Evolutionary conservation across 2,888 invertebrate species (phyloP), one percentile per base, ranked within the genome.

Genomic region (Syrphus vitripennis): DNA sequence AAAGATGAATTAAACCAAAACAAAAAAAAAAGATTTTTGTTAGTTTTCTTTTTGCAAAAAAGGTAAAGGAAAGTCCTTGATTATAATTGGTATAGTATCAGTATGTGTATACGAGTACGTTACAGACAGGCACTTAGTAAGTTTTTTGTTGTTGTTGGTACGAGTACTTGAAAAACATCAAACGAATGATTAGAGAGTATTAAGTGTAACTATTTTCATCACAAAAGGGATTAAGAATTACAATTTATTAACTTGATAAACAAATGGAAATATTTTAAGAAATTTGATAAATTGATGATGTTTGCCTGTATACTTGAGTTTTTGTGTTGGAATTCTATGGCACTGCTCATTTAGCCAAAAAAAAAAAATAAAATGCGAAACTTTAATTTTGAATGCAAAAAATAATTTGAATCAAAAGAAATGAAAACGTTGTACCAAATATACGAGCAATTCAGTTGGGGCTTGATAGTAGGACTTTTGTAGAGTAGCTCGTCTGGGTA

Each of bases 1-100:
- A 61, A 50, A 74, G 61, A 74, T 74, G 50, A 34, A 61, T 31
- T 3, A 50, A 48, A 48, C 50, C 31, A 67, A 31, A 16, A 21
- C 10, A 48, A 9, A 45, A 19, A 19, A 59, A 45, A 48, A 67
- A 21, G 65, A 48, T 48, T 67, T 67, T 48, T 21, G 14, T 4
- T 29, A n/a, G n/a, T 16, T 1, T 34, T 24, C 19, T n/a, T 34
- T 34, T n/a, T n/a, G n/a, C n/a, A n/a, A 34, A 67, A 50, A 67
- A 67, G 34, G 67, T 45, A 42, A n/a, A 26, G 0, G 5, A 42
- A 7, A 42, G 42, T 63, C 10, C 63, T 63, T 50, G 50, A 50
- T 50, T 63, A 57, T 61, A 40, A n/a, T n/a, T 26, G 2, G 9
- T n/a, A n/a, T n/a, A n/a, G n/a, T n/a, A n/a, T n/a, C n/a, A 26